phyloP scores from a whole-genome alignment of 1,140 invertebrate species.

The Drosophila prosaltans region DNA sequence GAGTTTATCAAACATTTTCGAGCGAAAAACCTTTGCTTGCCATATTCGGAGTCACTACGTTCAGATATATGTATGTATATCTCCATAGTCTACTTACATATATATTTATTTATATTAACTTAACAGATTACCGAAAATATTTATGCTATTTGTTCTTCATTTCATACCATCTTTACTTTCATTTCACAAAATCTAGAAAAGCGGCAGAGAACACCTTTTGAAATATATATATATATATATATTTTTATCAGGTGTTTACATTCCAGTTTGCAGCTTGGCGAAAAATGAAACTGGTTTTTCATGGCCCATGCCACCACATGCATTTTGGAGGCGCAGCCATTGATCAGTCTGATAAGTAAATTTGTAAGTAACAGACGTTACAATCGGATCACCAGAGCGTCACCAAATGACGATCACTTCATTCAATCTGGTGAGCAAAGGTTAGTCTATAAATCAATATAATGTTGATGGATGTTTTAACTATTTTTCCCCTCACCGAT shows the following conservation, averaged over 20 bases:
- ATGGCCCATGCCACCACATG: constrained; percentile 1
- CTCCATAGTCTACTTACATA: neutral
- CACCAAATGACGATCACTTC: constrained; percentile 39
- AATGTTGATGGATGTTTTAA: constrained; percentile 4
- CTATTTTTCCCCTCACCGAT: neutral
- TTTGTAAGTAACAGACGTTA: constrained; percentile 12
- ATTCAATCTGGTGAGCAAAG: constrained; percentile 40
- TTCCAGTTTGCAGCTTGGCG: constrained; percentile 3
- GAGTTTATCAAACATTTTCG: too few relatives aligned
- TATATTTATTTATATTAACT: neutral
- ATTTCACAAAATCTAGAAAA: neutral
- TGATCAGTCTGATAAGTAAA: constrained; percentile 31
- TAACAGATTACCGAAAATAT: neutral
- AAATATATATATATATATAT: neutral
- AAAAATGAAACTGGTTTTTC: constrained; percentile 8
- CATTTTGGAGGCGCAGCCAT: neutral
- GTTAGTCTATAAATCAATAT: constrained; percentile 1
- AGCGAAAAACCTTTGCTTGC: too few relatives aligned
- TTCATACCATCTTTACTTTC: neutral
- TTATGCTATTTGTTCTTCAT: neutral
- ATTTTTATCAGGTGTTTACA: neutral
- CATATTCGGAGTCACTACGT: too few relatives aligned
- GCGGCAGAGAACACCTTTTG: neutral
- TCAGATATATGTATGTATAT: too few relatives aligned
- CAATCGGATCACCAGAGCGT: constrained; percentile 1